phyloP scores from a whole-genome alignment of 2,888 invertebrate genomes.

The Hemicrepidius hirtus region DNA sequence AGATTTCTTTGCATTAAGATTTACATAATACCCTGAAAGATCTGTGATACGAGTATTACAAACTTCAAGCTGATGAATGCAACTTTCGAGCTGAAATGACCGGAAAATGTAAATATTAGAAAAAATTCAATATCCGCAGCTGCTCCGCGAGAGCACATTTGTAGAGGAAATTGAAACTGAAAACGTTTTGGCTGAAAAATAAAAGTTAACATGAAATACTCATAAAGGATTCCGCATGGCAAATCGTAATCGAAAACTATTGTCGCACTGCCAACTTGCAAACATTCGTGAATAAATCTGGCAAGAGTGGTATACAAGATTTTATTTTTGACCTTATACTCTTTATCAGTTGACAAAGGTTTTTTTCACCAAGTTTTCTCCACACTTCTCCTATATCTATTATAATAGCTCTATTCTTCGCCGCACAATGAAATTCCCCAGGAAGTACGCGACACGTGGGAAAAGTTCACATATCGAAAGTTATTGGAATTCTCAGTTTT shows the following conservation, averaged over 20 bases:
- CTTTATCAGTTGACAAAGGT: not conserved
- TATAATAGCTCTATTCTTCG: not conserved
- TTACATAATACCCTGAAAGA: constrained; percentile 1
- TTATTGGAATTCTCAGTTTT: not conserved
- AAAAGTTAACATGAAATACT: constrained; percentile 16
- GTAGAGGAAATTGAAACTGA: constrained; percentile 37
- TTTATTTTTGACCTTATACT: not conserved
- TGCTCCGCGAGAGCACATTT: constrained; percentile 33
- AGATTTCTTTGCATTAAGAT: not conserved
- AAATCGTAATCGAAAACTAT: not conserved
- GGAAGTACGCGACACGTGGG: not conserved
- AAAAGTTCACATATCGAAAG: not conserved
- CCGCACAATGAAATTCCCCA: not conserved
- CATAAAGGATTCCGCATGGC: not conserved
- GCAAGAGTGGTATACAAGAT: not conserved
- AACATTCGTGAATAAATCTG: constrained; percentile 1
- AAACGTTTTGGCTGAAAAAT: constrained; percentile 26
- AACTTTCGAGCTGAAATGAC: constrained; percentile 22
- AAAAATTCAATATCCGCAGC: constrained; percentile 40
- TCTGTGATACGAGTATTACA: constrained; percentile 2
- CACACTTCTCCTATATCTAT: not conserved
- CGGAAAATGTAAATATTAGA: constrained; percentile 37
- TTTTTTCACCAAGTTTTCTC: not conserved
- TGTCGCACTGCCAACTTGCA: constrained; percentile 10
- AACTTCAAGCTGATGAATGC: constrained; percentile 19